phyloP scores from a whole-genome alignment of 2,888 invertebrate species.

The Achlya flavicornis region DNA sequence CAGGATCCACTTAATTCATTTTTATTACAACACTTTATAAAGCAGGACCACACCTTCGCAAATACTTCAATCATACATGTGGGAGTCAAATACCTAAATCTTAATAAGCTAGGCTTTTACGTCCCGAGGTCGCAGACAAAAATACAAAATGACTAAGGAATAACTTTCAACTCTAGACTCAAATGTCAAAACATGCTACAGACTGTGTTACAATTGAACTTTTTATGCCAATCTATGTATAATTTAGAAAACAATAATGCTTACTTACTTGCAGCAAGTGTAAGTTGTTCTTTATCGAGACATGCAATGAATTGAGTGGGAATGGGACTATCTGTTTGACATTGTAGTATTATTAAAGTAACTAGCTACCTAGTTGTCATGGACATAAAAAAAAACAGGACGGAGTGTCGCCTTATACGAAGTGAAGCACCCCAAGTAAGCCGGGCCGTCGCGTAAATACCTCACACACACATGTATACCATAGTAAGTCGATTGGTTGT shows the following conservation, averaged over 20 bases:
- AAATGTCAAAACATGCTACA: not conserved
- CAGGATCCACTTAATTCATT: not conserved
- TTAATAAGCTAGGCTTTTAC: slow-evolving; percentile 32
- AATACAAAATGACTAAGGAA: slow-evolving; percentile 25
- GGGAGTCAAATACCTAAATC: slow-evolving; percentile 35
- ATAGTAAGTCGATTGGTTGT: too few relatives aligned
- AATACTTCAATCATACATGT: slow-evolving; percentile 11
- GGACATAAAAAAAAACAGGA: too few relatives aligned
- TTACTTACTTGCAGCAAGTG: not conserved
- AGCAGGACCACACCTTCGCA: not conserved
- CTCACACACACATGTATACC: too few relatives aligned
- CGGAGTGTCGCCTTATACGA: too few relatives aligned
- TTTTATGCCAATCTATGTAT: slow-evolving; percentile 3
- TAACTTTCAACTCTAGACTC: slow-evolving; percentile 30
- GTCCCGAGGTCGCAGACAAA: slow-evolving; percentile 33
- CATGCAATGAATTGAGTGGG: not conserved
- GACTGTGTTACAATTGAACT: not conserved
- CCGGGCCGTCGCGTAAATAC: too few relatives aligned
- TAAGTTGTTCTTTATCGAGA: not conserved
- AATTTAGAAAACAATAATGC: slow-evolving; percentile 1
- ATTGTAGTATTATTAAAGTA: not conserved
- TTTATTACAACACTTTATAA: not conserved
- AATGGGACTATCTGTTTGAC: not conserved
- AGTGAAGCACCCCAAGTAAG: too few relatives aligned
- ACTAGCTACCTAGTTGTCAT: not conserved